Evolutionary conservation across 2,797 vertebrate genomes (phyloP), one percentile per base, ranked within the genome.

Genomic region (Pteronotus mesoamericanus): DNA sequence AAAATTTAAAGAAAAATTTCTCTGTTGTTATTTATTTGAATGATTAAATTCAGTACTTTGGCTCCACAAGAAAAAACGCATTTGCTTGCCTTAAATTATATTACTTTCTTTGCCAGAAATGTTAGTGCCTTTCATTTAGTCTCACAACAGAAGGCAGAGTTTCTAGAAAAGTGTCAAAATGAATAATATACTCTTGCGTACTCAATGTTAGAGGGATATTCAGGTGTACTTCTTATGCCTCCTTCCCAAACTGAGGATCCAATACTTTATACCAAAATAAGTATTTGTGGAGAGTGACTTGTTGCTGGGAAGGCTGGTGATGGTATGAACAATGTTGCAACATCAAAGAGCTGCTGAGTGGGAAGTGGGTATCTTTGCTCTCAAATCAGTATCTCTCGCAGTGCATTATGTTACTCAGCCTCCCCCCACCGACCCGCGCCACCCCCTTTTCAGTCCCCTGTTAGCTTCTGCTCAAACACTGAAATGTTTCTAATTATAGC

Each of bases 81-180:
- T 91, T 83, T 86, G 14, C 42, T 91, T 75, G 29, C 53, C 29
- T 94, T 85, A 44, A 86, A 95, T 68, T 37, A 75, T 66, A 24
- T 48, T 46, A 42, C 7, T 61, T 80, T 80, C 57, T 93, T 92
- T 91, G 26, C 53, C 51, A 96, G 64, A 19, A 86, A 72, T 61
- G 34, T 79, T 84, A 57, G 44, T 53, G 15, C 83, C 48, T 92
- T 88, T 93, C 57, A 86, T 53, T 88, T 64, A 84, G 26, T 0
- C 37, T 94, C 53, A 75, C 29, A 90, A 83, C 19, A 74, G 34
- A 94, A 94, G 85, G 51, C 26, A 86, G n/a, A 94, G 12, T 68
- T 82, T 71, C 85, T 77, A 82, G 84, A 74, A 87, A 92, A 39
- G 18, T 83, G 71, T 89, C 83, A 91, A 86, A 87, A 86, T 75